Evolutionary conservation across 2,888 invertebrate species (phyloP).

Genomic region (Beris morrisii): DNA sequence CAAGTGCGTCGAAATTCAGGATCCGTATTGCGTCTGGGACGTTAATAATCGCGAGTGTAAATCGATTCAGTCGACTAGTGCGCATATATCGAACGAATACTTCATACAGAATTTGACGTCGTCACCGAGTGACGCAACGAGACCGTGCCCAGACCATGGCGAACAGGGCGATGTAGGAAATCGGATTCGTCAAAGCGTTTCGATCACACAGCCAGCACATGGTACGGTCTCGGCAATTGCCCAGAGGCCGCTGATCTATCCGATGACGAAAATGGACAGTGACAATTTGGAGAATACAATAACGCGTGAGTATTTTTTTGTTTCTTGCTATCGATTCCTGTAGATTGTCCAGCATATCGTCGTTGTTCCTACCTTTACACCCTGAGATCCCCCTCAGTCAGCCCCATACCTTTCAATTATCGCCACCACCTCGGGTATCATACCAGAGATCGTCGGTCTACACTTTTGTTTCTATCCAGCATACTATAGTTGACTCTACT

Average conservation of each 20-base stretch:
- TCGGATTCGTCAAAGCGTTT: conserved; percentile 36
- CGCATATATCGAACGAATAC: conserved; percentile 40
- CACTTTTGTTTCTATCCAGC: too few species aligned
- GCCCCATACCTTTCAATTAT: too few species aligned
- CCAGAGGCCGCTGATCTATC: conserved; percentile 27
- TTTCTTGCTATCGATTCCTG: not conserved
- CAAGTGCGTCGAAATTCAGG: conserved; percentile 87
- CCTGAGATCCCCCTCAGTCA: too few species aligned
- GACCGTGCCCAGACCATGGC: conserved; percentile 3
- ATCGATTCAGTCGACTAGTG: conserved; percentile 44
- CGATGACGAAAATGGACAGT: conserved; percentile 29
- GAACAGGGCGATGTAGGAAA: conserved; percentile 37
- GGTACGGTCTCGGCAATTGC: conserved; percentile 43
- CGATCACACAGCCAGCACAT: conserved; percentile 37
- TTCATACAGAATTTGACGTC: conserved; percentile 41
- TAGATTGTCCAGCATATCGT: too few species aligned
- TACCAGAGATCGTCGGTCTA: too few species aligned
- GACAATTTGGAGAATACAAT: conserved; percentile 48
- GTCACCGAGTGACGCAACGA: not conserved
- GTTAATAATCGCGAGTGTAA: conserved; percentile 65
- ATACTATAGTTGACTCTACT: too few species aligned
- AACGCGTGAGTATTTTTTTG: conserved; percentile 43
- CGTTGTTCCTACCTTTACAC: too few species aligned
- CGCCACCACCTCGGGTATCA: too few species aligned
- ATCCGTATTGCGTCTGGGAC: conserved; percentile 98